Conservation (phyloP, 2,888 invertebrate genomes). For the Pocota personata region DNA sequence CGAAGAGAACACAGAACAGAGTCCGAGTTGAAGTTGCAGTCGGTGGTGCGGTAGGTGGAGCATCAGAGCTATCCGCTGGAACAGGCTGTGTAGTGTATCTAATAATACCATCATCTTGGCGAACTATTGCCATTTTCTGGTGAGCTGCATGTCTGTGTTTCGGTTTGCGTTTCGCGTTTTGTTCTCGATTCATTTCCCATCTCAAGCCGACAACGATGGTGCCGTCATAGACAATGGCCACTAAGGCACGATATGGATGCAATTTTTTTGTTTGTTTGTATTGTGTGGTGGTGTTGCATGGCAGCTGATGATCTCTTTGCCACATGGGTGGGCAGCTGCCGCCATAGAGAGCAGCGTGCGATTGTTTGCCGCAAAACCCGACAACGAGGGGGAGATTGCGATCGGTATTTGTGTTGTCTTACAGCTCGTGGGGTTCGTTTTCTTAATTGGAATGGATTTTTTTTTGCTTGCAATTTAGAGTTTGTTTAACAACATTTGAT, state of each 20-base stretch:
- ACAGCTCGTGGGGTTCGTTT: constrained; percentile 43
- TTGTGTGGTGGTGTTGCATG: constrained; percentile 48
- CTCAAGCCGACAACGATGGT: constrained; percentile 5
- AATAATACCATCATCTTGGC: constrained; percentile 64
- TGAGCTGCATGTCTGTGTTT: background rate
- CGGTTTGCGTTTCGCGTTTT: constrained; percentile 36
- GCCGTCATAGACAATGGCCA: constrained; percentile 64
- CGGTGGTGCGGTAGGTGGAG: background rate
- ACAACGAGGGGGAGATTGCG: constrained; percentile 53
- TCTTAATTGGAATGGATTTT: constrained; percentile 66
- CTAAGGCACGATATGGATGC: constrained; percentile 59
- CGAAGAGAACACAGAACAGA: constrained; percentile 19
- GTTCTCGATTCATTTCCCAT: constrained; percentile 61
- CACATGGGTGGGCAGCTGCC: constrained; percentile 69
- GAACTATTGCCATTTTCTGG: constrained; percentile 59
- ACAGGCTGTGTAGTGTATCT: constrained; percentile 40
- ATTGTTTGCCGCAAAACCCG: constrained; percentile 57
- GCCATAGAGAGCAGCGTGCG: constrained; percentile 26
- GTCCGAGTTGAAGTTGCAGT: constrained; percentile 6
- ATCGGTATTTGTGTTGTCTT: constrained; percentile 52
- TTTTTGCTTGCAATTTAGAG: constrained; percentile 43
- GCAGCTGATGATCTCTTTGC: constrained; percentile 62
- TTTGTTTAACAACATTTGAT: constrained; percentile 71
- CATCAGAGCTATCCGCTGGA: constrained; percentile 46
- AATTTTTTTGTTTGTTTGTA: background rate